Conservation (phyloP, 2,888 invertebrate genomes). For the Cryptosula pallasiana region DNA sequence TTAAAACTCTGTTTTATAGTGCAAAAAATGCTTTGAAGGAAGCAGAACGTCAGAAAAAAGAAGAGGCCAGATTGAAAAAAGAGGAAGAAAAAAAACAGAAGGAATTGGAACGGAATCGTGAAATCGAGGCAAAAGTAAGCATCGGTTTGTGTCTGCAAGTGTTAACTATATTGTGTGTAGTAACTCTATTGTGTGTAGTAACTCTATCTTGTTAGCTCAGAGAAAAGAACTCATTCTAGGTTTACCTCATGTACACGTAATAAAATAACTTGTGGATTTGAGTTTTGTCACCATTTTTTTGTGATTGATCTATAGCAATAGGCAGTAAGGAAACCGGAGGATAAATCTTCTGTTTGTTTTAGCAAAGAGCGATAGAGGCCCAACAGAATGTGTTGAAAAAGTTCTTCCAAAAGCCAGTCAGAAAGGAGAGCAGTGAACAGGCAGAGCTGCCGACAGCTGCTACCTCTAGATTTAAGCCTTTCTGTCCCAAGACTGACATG, state of each 20-base stretch:
- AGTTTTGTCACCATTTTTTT: no score
- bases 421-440: not conserved
- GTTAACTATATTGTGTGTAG: not conserved
- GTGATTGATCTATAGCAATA: no score
- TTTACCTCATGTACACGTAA: no score
- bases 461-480: conserved; percentile 43
- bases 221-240: no score
- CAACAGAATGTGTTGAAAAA: not conserved
- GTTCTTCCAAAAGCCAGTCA: not conserved
- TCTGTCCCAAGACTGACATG: conserved; percentile 77
- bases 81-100: conserved; percentile 55
- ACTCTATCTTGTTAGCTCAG: no score
- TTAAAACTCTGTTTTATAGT: not conserved
- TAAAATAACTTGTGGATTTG: no score
- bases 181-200: no score
- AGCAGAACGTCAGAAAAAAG: conserved; percentile 59
- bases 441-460: not conserved
- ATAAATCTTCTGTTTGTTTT: no score
- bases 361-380: not conserved
- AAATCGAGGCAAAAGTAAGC: conserved; percentile 43
- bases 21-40: conserved; percentile 37
- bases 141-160: no score
- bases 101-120: conserved; percentile 49
- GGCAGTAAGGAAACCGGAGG: no score
- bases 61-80: conserved; percentile 60